Evolutionary conservation across 2,888 invertebrate species (phyloP), one percentile per base, ranked within the genome.

Genomic region (Nasonovia ribisnigri): DNA sequence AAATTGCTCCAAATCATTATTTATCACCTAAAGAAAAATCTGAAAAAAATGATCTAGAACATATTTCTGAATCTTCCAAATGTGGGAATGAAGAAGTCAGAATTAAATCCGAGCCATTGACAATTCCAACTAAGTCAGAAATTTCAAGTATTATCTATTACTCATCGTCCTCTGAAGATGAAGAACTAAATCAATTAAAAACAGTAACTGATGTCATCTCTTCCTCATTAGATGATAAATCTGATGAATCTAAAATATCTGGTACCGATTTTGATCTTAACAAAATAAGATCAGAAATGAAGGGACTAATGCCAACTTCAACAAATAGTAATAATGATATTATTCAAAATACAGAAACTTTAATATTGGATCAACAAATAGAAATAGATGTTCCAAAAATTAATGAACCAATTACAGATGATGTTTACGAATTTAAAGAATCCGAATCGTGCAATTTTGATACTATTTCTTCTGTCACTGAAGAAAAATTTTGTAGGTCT

Each of bases 381-480:
- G 60, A 93, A 92, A 94, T 26, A 6, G 90, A 92, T 67, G 20
- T 48, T 89, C 26, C 91, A 11, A 43, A 91, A 48, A 88, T 90
- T 48, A 95, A 94, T 77, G 94, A 48, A 60, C 26, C 54, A 48
- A n/a, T 11, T 0, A 16, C 90, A 54, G 96, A 96, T 89, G 98
- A 98, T 95, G 97, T 98, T 94, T 98, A 98, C 95, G 98, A 98
- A 96, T 98, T 98, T 95, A 98, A 98, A 95, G 98, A 98, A 95
- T 98, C 98, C 0, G 98, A 98, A 95, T 98, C 98, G 0, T 98
- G 98, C 95, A 98, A 98, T 95, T 97, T 98, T 42, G 29, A 48
- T 60, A 48, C 16, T 3, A 84, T 51, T 26, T 10, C 89, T 54
- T 86, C 94, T 87, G 54, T 60, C 36, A 48, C 89, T 46, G 91